Evolutionary conservation across 2,113 vertebrate genomes (phyloP).

Genomic region (Callipepla californica): DNA sequence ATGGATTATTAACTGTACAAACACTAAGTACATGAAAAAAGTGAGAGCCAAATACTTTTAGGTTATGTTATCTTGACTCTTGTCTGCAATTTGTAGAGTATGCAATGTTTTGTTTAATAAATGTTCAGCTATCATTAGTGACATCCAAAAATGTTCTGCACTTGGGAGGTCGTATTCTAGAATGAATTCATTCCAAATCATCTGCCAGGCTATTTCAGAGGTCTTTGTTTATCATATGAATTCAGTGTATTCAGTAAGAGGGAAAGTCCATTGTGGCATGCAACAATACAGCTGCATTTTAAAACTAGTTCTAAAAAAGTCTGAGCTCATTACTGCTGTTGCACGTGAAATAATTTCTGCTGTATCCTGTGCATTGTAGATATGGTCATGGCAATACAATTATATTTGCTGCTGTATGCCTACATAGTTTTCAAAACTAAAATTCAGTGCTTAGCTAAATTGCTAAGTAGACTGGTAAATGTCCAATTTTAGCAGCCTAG

Average conservation of each 20-base stretch:
- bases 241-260: background rate
- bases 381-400: conserved; percentile 25
- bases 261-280: background rate
- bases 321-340: background rate
- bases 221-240: background rate
- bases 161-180: background rate
- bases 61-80: background rate
- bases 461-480: conserved; percentile 66
- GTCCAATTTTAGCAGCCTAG: conserved; percentile 72
- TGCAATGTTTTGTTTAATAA: background rate
- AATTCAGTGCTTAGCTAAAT: conserved; percentile 66
- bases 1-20: conserved; percentile 4
- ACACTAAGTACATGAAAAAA: background rate
- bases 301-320: background rate
- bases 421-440: conserved; percentile 64
- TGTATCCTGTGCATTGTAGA: background rate
- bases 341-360: background rate
- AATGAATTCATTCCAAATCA: background rate
- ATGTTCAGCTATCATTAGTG: background rate
- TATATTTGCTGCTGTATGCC: conserved; percentile 55
- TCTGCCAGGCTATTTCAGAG: background rate
- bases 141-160: background rate
- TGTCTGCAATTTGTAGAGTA: background rate
- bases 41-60: background rate
- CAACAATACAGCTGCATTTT: background rate